phyloP scores from a whole-genome alignment of 2,888 invertebrate genomes.

The Netelia fuscicornis region DNA sequence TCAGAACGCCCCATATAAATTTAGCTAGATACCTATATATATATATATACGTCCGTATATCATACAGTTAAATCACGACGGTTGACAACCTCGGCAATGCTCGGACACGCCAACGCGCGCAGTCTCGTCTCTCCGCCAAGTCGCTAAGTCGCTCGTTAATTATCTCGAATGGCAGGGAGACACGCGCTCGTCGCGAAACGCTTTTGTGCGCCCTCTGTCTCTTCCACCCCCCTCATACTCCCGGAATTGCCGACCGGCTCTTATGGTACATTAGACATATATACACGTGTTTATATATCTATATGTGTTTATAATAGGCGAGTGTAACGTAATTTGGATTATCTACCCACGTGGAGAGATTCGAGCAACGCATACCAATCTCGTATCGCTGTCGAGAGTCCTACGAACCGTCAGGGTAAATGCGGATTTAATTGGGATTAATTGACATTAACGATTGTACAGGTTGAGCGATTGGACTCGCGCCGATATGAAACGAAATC shows the following conservation, averaged over 20 bases:
- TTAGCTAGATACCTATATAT: neutral
- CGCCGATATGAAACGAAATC: conserved; percentile 4
- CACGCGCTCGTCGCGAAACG: conserved; percentile 42
- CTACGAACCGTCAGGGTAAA: conserved; percentile 51
- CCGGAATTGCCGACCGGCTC: neutral
- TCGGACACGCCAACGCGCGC: conserved; percentile 22
- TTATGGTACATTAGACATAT: neutral
- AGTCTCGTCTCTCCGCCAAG: conserved; percentile 29
- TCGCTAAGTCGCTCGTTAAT: conserved; percentile 66
- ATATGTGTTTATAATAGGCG: neutral
- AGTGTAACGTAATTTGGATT: conserved; percentile 62
- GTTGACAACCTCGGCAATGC: conserved; percentile 38
- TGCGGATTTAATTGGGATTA: conserved; percentile 65
- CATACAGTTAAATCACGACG: conserved; percentile 10
- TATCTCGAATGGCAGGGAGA: conserved; percentile 63
- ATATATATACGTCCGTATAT: neutral
- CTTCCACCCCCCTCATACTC: neutral
- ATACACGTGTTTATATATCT: neutral
- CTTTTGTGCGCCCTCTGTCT: conserved; percentile 10
- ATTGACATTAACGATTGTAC: conserved; percentile 61
- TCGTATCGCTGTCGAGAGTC: conserved; percentile 44
- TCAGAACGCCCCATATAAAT: neutral
- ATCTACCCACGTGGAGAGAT: conserved; percentile 62
- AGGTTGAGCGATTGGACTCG: conserved; percentile 30
- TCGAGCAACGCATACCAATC: conserved; percentile 7